A percentile compares a stretch with the other conserved stretches of the same genome.
phyloP scores from a whole-genome alignment of 1,140 invertebrate genomes.

The Lepidurus arcticus region DNA sequence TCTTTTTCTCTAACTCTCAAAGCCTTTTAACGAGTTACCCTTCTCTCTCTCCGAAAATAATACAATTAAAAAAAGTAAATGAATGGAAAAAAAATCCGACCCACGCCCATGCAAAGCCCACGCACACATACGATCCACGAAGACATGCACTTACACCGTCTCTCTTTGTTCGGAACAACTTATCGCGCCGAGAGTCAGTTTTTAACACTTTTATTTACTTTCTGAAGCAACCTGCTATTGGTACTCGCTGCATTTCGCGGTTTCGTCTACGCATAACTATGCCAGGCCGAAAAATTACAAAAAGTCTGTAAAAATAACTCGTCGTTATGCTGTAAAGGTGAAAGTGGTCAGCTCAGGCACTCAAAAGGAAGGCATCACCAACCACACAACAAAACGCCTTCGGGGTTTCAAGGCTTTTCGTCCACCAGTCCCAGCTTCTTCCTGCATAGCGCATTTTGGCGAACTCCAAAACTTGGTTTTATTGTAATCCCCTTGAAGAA shows the following conservation, averaged over 20 bases:
- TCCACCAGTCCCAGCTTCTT: neutral
- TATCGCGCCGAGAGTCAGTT: too few species aligned
- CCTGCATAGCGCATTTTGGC: neutral
- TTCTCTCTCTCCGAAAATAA: too few species aligned
- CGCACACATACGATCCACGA: too few species aligned
- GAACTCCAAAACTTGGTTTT: neutral
- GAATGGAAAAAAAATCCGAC: too few species aligned
- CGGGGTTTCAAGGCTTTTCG: constrained; percentile 17
- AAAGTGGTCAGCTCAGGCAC: neutral
- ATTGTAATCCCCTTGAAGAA: neutral
- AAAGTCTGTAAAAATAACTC: neutral
- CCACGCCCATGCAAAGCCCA: too few species aligned
- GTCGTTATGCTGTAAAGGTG: neutral
- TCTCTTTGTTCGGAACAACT: too few species aligned
- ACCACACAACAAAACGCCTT: neutral
- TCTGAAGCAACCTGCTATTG: too few species aligned
- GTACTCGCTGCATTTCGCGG: neutral
- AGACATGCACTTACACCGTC: too few species aligned
- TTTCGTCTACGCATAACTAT: neutral
- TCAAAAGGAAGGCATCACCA: neutral
- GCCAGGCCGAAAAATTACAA: neutral
- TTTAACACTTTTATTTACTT: too few species aligned
- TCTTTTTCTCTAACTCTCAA: too few species aligned
- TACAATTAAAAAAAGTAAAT: too few species aligned
- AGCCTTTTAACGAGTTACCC: too few species aligned